Base-by-base conservation (phyloP, 2,888 invertebrate genomes). In the Hypsopygia costalis region DNA sequence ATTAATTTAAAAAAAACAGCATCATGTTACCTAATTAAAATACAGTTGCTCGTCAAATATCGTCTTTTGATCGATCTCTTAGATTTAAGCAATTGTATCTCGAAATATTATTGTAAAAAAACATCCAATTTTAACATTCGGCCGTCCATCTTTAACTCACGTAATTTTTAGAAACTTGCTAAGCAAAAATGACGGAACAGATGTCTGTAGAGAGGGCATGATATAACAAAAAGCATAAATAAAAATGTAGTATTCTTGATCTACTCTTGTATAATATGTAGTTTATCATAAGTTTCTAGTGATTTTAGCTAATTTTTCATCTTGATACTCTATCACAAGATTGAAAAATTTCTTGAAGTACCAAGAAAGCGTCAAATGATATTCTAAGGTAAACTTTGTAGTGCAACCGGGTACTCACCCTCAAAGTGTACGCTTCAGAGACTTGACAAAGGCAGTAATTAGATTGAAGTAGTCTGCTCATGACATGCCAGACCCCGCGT, bases 261-360 rank as follows among this genome's bases (percentile, higher is more conserved):
- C 73, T 80, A 81, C 69, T 78, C 70, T 75, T 81, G 80, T 86
- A 80, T 72, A 74, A 72, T 77, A 78, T 69, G 71, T 85, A 83
- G 85, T 71, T 62, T 77, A 66, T 62, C 52, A 58, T 77, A 77
- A 73, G 74, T 77, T 69, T 69, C 67, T 76, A 74, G 76, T 69
- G 70, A 69, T 77, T 75, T 68, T 78, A 78, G 73, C 65, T 56
- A 69, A 75, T 73, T 68, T 75, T 74, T 70, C 71, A 69, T 77
- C 70, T 77, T 69, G 77, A 68, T 63, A 52, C 63, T 65, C 56
- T 54, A 52, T 46, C 57, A 57, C 64, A 64, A 72, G 69, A 71
- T 65, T 40, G 66, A 65, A 60, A 58, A 62, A 61, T 55, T 58
- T 46, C 54, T 46, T 40, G 47, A 53, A 56, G 51, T 55, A 54